Base-by-base conservation (phyloP, 2,888 invertebrate genomes). In the Thecophora atra region DNA sequence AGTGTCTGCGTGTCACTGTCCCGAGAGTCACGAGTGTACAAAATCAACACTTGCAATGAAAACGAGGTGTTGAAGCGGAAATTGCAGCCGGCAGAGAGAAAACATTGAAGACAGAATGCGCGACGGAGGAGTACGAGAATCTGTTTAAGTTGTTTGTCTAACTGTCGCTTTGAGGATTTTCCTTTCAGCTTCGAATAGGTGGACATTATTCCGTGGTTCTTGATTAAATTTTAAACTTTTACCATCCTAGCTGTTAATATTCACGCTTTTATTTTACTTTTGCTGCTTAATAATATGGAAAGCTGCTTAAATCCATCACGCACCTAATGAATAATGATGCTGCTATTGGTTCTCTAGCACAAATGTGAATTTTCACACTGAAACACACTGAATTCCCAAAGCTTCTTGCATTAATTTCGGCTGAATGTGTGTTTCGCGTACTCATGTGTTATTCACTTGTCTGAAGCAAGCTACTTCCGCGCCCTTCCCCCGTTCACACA, bases 51-150 rank as follows among this genome's bases (percentile, higher is more conserved):
- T 1, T 15, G 42, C n/a, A n/a, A 30, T 44, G 47, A 11, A 5
- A 67, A 72, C 42, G 67, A 72, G 67, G 67, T 72, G 72, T 54
- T 72, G 67, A 72, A 67, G 67, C 54, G 71, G 60, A 52, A 47
- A 66, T n/a, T 47, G 47, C 2, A 5, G 47, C 13, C 47, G n/a
- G 47, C 47, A 47, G 47, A 17, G n/a, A n/a, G n/a, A n/a, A n/a
- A n/a, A n/a, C n/a, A n/a, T n/a, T n/a, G n/a, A n/a, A n/a, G n/a
- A n/a, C n/a, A n/a, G n/a, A n/a, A n/a, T n/a, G 17, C 47, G 47
- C 1, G n/a, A 17, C 47, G 47, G 15, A 47, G 2, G 37, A 37
- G 11, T 47, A n/a, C 47, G n/a, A 47, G 47, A 11, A 1, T 8
- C n/a, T 17, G 8, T 5, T 47, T 1, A 1, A 7, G 44, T 44